Base-by-base conservation (phyloP, 2,113 vertebrate species). In the Phasianus colchicus region DNA sequence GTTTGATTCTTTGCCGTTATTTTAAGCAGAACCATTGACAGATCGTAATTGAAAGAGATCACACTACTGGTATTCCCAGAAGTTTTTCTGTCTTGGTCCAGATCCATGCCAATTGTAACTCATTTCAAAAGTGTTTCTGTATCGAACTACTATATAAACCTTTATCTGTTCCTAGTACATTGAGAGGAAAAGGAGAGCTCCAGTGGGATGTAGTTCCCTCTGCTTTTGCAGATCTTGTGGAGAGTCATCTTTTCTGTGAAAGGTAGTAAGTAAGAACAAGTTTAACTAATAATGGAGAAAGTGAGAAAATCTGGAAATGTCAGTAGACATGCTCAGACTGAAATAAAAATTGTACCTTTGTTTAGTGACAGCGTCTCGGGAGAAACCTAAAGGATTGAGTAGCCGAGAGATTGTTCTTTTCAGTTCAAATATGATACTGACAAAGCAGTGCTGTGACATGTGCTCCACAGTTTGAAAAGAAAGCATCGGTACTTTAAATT, bases 71-170 rank as follows among this genome's bases (percentile, higher is more conserved):
- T 43, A 76, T 83, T 66, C 11, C 63, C 8, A 48, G 36, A 73
- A 61, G 18, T 40, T 24, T 6, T 61, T 79, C 24, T 43, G 15
- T 81, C 32, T 72, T 42, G 60, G n/a, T 43, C 11, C 0, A 0
- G 21, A 48, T 65, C 16, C 3, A 8, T 1, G 5, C 4, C 11
- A 16, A 3, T 24, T 24, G 13, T 50, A 60, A 27, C 8, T 3
- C 0, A 0, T 76, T 73, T 85, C 34, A 69, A 12, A 82, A 65
- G 3, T 54, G 17, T 69, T 88, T 73, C 10, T 85, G 8, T 65
- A 11, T 63, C 21, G 48, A 80, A 79, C 17, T 61, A 1, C 13
- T 18, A 1, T n/a, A 5, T 30, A 38, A 32, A 79, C 47, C 5
- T 45, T 86, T 29, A 5, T 2, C 5, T 22, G 0, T 72, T 75